Conservation (phyloP, 2,113 vertebrate species). For the Petaurus breviceps region DNA sequence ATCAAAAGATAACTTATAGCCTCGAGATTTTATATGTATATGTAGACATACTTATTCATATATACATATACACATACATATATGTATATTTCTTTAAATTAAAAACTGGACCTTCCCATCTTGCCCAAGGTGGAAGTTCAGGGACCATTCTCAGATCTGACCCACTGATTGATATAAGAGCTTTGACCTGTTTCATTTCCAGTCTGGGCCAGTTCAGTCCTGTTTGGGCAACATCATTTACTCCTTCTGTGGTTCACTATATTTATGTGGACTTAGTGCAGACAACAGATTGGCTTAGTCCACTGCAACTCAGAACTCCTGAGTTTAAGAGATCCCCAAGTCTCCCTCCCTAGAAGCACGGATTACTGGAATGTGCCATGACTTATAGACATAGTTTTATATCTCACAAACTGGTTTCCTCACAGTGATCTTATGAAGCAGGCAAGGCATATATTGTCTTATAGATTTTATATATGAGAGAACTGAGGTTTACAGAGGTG, state of each 20-base stretch:
- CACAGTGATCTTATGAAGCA: background rate
- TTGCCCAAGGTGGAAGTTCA: background rate
- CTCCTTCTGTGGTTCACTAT: background rate
- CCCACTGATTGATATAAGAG: background rate
- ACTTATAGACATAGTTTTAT: background rate
- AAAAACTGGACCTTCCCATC: background rate
- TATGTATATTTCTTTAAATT: background rate
- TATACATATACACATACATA: no score
- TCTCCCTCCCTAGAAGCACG: background rate
- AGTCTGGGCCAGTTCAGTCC: background rate
- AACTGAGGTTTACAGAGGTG: background rate
- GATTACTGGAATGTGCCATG: background rate
- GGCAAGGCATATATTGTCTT: background rate
- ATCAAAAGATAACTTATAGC: background rate
- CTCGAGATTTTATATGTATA: background rate
- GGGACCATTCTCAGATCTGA: background rate
- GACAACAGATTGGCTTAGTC: background rate
- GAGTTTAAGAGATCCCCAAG: background rate
- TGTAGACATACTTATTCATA: no score
- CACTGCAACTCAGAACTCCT: background rate
- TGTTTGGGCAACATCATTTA: background rate
- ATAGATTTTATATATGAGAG: background rate
- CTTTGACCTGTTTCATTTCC: background rate
- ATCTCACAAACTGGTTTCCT: background rate
- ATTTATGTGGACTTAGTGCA: background rate